Conservation (phyloP, 2,113 vertebrate genomes). For the Montifringilla adamsi region DNA sequence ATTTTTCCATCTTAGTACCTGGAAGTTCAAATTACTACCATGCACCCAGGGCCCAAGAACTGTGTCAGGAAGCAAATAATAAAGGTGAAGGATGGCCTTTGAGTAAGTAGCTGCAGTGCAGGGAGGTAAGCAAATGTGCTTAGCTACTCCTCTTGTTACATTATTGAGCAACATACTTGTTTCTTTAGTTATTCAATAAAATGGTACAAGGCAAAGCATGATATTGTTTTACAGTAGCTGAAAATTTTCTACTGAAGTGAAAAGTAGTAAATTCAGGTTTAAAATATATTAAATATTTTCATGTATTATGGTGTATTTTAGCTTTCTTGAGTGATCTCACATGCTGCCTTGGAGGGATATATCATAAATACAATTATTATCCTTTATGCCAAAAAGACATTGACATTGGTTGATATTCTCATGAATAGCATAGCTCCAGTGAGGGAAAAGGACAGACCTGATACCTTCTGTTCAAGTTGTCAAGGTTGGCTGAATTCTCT, state of each 20-base stretch:
- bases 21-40: not conserved
- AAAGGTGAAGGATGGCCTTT: not conserved
- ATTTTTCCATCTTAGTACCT: not conserved
- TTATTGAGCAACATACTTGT: not conserved
- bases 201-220: not conserved
- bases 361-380: constrained; percentile 36
- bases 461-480: constrained; percentile 46
- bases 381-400: constrained; percentile 4
- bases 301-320: not conserved
- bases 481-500: constrained; percentile 54
- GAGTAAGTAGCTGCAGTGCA: not conserved
- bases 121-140: not conserved
- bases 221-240: not conserved
- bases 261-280: not conserved
- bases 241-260: not conserved
- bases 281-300: not conserved
- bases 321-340: not conserved
- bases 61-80: not conserved
- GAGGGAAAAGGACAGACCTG: constrained; percentile 15
- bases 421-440: not conserved
- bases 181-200: not conserved
- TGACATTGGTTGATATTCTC: not conserved
- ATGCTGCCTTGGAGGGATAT: not conserved
- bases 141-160: not conserved
- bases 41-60: not conserved